Conservation (phyloP, 2,888 invertebrate species). For the Holacanthella duospinosa region DNA sequence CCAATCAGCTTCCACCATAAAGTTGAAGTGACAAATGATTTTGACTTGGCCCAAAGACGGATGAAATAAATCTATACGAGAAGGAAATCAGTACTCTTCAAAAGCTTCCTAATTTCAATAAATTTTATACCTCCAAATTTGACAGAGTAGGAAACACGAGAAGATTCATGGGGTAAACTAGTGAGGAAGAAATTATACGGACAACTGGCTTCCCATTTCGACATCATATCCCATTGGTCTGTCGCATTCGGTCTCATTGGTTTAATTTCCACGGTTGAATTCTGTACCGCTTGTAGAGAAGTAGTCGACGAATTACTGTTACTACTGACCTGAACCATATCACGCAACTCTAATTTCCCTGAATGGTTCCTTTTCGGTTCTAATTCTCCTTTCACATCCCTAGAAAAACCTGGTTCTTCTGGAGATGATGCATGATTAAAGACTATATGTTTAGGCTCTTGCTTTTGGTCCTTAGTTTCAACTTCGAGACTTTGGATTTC, state of each 20-base stretch:
- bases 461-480: too few relatives aligned
- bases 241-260: neutral
- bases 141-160: constrained; percentile 17
- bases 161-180: constrained; percentile 45
- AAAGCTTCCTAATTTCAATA: neutral
- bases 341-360: too few relatives aligned
- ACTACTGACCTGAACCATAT: too few relatives aligned
- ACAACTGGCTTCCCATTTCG: constrained; percentile 53
- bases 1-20: constrained; percentile 86
- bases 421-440: neutral
- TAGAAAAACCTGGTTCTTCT: neutral
- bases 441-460: neutral
- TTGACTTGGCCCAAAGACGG: constrained; percentile 62
- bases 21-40: constrained; percentile 75
- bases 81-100: too few relatives aligned
- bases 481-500: neutral
- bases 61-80: constrained; percentile 60
- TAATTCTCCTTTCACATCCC: too few relatives aligned
- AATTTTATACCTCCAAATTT: constrained; percentile 23
- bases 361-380: too few relatives aligned
- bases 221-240: constrained; percentile 40
- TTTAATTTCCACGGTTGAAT: neutral
- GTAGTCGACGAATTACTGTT: neutral
- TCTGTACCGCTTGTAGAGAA: too few relatives aligned
- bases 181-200: constrained; percentile 69